Percentiles rank a stretch among this genome's conserved stretches.
Conservation (phyloP, 2,888 invertebrate species). For the Dryadula phaetusa region DNA sequence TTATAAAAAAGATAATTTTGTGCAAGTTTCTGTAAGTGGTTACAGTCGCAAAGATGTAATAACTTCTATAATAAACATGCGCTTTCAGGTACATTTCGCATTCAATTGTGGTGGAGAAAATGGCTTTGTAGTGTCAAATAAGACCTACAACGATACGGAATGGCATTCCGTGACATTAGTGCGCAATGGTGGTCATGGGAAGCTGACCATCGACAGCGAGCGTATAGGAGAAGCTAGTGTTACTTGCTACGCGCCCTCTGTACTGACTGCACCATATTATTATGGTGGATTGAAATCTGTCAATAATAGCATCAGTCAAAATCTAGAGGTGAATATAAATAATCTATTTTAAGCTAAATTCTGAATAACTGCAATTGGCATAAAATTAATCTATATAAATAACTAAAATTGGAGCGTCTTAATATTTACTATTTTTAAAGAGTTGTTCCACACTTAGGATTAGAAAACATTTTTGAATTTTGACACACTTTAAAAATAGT, state of each 20-base stretch:
- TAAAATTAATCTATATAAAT: no score
- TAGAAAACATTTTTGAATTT: no score
- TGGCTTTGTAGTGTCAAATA: conserved; percentile 82
- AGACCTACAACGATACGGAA: conserved; percentile 87
- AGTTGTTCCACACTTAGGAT: no score
- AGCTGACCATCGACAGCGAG: conserved; percentile 87
- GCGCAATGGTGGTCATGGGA: conserved; percentile 86
- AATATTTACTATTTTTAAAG: no score
- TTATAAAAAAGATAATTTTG: no score
- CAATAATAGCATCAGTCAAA: conserved; percentile 61
- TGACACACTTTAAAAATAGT: no score
- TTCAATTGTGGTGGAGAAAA: conserved; percentile 89
- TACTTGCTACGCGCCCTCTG: conserved; percentile 72
- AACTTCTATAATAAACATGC: not conserved
- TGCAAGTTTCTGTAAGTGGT: no score
- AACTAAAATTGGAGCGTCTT: no score
- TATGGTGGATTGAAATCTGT: conserved; percentile 89
- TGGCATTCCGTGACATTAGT: conserved; percentile 92
- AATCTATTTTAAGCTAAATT: no score
- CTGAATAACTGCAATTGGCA: no score
- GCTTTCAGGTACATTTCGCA: conserved; percentile 85
- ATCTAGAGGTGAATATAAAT: conserved; percentile 65
- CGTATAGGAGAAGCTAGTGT: conserved; percentile 81
- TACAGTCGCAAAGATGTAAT: no score
- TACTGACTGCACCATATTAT: conserved; percentile 89